These are phyloP conservation scores for Aleiodes alternator DNA, from an alignment of 2,888 invertebrate species.

Conservation along the genomic window DNA sequence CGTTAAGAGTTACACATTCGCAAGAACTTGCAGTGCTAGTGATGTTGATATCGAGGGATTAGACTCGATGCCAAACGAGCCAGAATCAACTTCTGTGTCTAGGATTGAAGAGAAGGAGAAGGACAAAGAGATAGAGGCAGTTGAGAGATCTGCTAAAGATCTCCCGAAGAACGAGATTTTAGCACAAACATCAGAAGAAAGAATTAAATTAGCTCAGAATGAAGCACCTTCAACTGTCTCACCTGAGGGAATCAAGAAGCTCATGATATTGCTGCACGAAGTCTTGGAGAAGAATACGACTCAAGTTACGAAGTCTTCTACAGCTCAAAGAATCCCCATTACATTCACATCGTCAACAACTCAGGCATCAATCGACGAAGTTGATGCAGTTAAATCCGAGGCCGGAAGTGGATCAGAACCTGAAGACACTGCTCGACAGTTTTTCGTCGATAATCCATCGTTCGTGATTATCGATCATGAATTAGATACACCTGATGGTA, in stretches of 20 bases:
- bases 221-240: background rate
- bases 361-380: conserved; percentile 23
- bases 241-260: conserved; percentile 1
- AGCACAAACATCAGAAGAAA: conserved; percentile 10
- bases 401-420: conserved; percentile 44
- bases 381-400: background rate
- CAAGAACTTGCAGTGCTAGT: conserved; percentile 64
- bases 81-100: conserved; percentile 50
- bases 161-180: background rate
- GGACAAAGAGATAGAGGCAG: background rate
- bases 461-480: conserved; percentile 70
- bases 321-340: conserved; percentile 14
- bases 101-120: conserved; percentile 42
- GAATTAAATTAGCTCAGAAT: background rate
- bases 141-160: conserved; percentile 19
- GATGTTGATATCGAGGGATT: conserved; percentile 56
- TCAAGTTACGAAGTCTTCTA: conserved; percentile 41
- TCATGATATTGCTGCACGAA: conserved; percentile 16
- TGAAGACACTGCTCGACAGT: conserved; percentile 19
- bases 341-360: conserved; percentile 28
- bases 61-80: conserved; percentile 26
- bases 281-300: conserved; percentile 33
- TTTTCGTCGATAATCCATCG: conserved; percentile 58
- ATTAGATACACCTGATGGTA: conserved; percentile 67
- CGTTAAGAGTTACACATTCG: conserved; percentile 71